Evolutionary conservation across 2,888 invertebrate genomes (phyloP).

Genomic region (Orchesella flavescens): DNA sequence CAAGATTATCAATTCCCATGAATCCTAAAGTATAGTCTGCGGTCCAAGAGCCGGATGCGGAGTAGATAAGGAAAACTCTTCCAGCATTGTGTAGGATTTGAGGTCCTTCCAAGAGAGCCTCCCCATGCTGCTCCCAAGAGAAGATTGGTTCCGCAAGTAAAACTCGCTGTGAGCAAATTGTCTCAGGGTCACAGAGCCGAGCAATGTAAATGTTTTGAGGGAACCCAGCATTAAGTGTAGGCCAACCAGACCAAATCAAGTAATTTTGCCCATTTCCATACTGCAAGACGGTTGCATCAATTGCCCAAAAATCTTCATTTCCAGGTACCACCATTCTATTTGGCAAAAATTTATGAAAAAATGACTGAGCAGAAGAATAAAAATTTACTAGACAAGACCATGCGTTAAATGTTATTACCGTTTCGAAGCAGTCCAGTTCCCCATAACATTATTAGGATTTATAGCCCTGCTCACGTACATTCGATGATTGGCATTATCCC

Average conservation of each 20-base stretch:
- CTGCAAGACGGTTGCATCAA: slow-evolving; percentile 61
- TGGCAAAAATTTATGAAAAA: no score
- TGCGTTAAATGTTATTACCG: no score
- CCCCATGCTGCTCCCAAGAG: slow-evolving; percentile 64
- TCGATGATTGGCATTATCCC: slow-evolving; percentile 63
- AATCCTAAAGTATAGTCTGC: slow-evolving; percentile 65
- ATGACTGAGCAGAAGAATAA: no score
- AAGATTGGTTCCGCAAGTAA: slow-evolving; percentile 51
- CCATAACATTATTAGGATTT: slow-evolving; percentile 63
- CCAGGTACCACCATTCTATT: slow-evolving; percentile 59
- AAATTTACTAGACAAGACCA: no score
- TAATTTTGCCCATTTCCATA: slow-evolving; percentile 63
- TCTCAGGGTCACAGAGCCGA: slow-evolving; percentile 57
- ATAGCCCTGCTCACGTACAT: slow-evolving; percentile 67
- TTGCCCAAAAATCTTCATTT: slow-evolving; percentile 64
- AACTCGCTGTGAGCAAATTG: slow-evolving; percentile 58
- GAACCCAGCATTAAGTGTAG: slow-evolving; percentile 53
- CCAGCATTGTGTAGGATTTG: slow-evolving; percentile 11
- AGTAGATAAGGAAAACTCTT: slow-evolving; percentile 56
- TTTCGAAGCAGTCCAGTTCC: slow-evolving; percentile 54
- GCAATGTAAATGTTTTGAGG: slow-evolving; percentile 69
- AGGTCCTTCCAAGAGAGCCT: slow-evolving; percentile 54
- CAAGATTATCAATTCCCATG: slow-evolving; percentile 64
- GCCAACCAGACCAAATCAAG: slow-evolving; percentile 68
- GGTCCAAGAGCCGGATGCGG: slow-evolving; percentile 67